A percentile compares a stretch with the other conserved stretches of the same genome.
phyloP scores from a whole-genome alignment of 2,888 invertebrate genomes.

The Aspidiotus rigidus region DNA sequence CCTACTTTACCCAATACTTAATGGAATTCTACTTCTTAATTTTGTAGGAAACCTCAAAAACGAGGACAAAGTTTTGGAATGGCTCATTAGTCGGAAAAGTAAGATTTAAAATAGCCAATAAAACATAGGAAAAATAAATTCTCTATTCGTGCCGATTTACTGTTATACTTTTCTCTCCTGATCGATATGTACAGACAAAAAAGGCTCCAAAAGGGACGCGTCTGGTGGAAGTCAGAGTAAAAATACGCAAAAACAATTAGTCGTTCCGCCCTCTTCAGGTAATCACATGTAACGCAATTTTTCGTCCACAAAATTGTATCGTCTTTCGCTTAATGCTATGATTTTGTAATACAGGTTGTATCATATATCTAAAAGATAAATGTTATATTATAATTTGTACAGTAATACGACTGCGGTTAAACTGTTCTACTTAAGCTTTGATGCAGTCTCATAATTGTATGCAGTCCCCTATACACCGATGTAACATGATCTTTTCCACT shows the following conservation, averaged over 20 bases:
- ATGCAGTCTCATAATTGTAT: no score
- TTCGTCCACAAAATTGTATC: no score
- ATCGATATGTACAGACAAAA: slow-evolving; percentile 12
- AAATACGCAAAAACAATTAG: slow-evolving; percentile 44
- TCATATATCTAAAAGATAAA: no score
- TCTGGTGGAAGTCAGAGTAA: slow-evolving; percentile 12
- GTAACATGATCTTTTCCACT: slow-evolving; percentile 33
- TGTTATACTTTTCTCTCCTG: no score
- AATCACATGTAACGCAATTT: slow-evolving; percentile 17
- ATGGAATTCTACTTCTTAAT: slow-evolving; percentile 23
- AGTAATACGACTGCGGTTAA: no score
- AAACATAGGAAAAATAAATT: neutral
- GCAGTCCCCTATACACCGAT: neutral
- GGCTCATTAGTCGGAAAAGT: slow-evolving; percentile 93
- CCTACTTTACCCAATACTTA: no score
- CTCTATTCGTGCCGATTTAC: neutral
- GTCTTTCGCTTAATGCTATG: no score
- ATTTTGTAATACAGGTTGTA: no score
- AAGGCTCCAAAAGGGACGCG: slow-evolving; percentile 16
- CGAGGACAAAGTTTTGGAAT: slow-evolving; percentile 89
- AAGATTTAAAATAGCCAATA: slow-evolving; percentile 47
- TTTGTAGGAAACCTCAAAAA: slow-evolving; percentile 86
- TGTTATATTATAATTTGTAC: no score
- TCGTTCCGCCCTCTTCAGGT: slow-evolving; percentile 48
- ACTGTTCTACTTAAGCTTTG: no score